Conservation (phyloP, 2,888 invertebrate species). For the Agrochola lychnidis region DNA sequence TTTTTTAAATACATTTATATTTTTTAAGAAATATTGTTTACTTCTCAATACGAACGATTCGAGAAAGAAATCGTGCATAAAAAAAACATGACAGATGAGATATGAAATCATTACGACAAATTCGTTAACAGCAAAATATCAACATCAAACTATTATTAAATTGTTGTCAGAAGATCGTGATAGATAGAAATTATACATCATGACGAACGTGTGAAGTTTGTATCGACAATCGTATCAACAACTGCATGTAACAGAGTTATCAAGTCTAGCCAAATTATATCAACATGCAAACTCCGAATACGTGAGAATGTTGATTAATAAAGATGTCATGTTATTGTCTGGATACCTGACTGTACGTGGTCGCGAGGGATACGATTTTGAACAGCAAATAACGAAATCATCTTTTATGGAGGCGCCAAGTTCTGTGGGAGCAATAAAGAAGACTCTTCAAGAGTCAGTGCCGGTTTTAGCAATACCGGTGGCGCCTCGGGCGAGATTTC, state of each 20-base stretch:
- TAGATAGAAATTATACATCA: neutral
- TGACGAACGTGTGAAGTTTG: neutral
- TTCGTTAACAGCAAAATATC: neutral
- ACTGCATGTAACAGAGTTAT: neutral
- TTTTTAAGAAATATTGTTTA: too few species aligned
- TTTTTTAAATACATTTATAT: too few species aligned
- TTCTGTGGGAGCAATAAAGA: neutral
- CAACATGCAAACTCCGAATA: constrained; percentile 2
- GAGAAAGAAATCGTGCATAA: too few species aligned
- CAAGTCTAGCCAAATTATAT: constrained; percentile 1
- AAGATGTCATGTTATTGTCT: neutral
- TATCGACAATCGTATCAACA: constrained; percentile 3
- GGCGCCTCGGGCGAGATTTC: too few species aligned
- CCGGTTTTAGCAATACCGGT: too few species aligned
- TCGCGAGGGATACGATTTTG: neutral
- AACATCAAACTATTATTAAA: constrained; percentile 8
- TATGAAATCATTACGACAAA: neutral
- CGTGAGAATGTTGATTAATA: constrained; percentile 11
- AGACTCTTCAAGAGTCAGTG: too few species aligned
- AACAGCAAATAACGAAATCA: neutral
- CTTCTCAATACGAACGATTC: neutral
- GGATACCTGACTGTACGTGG: neutral
- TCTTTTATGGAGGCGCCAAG: neutral
- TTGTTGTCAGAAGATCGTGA: neutral
- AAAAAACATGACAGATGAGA: neutral